A percentile compares a stretch with the other conserved stretches of the same genome.
Conservation (phyloP, 1,140 invertebrate genomes). For the Drosophila ohnishii region DNA sequence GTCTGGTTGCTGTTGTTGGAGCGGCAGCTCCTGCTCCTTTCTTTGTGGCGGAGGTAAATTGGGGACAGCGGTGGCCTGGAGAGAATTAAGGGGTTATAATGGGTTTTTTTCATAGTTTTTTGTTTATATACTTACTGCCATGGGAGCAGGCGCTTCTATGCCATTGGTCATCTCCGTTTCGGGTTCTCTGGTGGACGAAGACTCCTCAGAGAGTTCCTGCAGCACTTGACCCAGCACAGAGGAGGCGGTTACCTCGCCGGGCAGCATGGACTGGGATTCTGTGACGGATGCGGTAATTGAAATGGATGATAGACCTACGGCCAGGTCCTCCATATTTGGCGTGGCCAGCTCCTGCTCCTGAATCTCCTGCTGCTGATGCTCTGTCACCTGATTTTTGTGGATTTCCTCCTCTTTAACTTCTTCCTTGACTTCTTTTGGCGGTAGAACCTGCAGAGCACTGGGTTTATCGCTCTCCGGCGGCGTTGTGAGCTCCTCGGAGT, state of each 20-base stretch:
- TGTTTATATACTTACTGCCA: background rate
- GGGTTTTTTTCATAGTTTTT: background rate
- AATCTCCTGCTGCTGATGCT: background rate
- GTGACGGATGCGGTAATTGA: constrained; percentile 59
- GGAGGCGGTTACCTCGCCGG: constrained; percentile 63
- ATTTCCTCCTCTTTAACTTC: constrained; percentile 39
- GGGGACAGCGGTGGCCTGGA: background rate
- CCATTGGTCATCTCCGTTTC: constrained; percentile 54
- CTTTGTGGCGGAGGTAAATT: background rate
- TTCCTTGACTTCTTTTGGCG: constrained; percentile 18
- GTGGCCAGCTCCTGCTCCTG: constrained; percentile 3
- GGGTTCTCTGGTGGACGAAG: constrained; percentile 41
- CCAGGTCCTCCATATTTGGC: constrained; percentile 58
- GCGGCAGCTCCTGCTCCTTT: background rate
- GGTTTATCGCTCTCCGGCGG: constrained; percentile 30
- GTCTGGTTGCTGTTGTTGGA: constrained; percentile 4
- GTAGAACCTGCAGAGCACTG: constrained; percentile 26
- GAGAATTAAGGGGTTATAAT: background rate
- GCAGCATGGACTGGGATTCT: constrained; percentile 68
- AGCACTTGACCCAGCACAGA: constrained; percentile 68
- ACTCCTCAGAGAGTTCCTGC: constrained; percentile 64
- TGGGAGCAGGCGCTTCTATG: background rate
- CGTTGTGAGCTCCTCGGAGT: constrained; percentile 58
- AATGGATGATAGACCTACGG: constrained; percentile 73
- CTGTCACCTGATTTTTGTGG: constrained; percentile 5